Percentiles rank a stretch among this genome's conserved stretches.
phyloP scores from a whole-genome alignment of 2,888 invertebrate species.

The Tetragonisca angustula region DNA sequence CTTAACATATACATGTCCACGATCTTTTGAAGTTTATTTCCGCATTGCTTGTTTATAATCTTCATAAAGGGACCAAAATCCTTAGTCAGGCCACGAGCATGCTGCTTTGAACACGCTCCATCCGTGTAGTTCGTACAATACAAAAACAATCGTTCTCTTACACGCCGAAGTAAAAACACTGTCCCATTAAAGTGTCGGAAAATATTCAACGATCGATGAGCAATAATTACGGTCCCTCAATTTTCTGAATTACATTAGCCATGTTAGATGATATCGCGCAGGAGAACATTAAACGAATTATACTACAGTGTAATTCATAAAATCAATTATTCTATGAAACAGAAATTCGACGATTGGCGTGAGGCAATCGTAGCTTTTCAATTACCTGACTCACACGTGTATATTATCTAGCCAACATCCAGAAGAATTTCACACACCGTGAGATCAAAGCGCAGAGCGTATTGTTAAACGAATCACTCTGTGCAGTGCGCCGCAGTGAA shows the following conservation, averaged over 20 bases:
- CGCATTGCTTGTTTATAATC: not conserved
- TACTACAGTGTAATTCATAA: too few species aligned
- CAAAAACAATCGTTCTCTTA: not conserved
- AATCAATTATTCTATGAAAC: not conserved
- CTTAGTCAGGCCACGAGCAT: not conserved
- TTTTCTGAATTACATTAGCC: not conserved
- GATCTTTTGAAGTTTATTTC: not conserved
- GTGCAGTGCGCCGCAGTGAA: not conserved
- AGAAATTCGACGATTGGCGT: too few species aligned
- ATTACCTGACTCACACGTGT: too few species aligned
- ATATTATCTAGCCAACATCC: too few species aligned
- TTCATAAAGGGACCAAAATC: not conserved
- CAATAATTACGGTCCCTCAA: not conserved
- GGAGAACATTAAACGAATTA: too few species aligned
- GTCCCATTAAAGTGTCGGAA: not conserved
- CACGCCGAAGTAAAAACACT: too few species aligned
- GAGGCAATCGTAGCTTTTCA: too few species aligned
- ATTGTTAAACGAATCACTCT: slow-evolving; percentile 9
- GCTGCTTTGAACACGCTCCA: not conserved
- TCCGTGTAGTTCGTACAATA: not conserved
- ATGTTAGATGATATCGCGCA: not conserved
- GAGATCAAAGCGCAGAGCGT: not conserved
- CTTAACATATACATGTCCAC: too few species aligned
- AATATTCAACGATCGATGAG: not conserved
- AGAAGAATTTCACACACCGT: too few species aligned